Evolutionary conservation across 2,888 invertebrate species (phyloP).

Genomic region (Limnephilus marmoratus): DNA sequence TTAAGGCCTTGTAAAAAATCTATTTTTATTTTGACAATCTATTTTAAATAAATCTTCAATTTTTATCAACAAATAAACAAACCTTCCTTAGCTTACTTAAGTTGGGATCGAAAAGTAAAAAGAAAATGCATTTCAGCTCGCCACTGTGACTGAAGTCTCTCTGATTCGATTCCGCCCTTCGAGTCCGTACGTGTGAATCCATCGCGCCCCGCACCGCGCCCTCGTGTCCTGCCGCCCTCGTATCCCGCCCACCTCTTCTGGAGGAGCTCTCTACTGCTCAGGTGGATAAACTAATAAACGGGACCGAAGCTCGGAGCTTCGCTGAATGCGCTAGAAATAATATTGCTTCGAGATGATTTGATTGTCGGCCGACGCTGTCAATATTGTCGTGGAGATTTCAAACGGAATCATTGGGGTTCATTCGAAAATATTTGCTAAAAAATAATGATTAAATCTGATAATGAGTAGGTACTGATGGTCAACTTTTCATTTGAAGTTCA

Average conservation of each 20-base stretch:
- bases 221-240: background rate
- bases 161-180: constrained; percentile 42
- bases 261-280: constrained; percentile 33
- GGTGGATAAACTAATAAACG: constrained; percentile 48
- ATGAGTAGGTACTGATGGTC: background rate
- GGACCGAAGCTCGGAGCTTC: constrained; percentile 21
- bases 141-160: constrained; percentile 42
- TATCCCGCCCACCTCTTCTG: constrained; percentile 5
- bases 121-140: constrained; percentile 4
- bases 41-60: background rate
- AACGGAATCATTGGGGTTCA: constrained; percentile 1
- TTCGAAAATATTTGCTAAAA: background rate
- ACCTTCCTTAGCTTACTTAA: background rate
- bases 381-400: constrained; percentile 44
- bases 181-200: constrained; percentile 13
- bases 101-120: background rate
- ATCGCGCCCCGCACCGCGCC: background rate
- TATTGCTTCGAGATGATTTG: constrained; percentile 35
- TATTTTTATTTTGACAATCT: background rate
- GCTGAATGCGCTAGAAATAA: constrained; percentile 47
- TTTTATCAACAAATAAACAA: background rate
- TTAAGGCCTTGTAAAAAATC: no score
- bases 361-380: constrained; percentile 43
- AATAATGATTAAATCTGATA: background rate
- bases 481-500: background rate